These are phyloP conservation scores for Glareola pratincola DNA, from an alignment of 2,113 vertebrate species.

Conservation along the genomic window DNA sequence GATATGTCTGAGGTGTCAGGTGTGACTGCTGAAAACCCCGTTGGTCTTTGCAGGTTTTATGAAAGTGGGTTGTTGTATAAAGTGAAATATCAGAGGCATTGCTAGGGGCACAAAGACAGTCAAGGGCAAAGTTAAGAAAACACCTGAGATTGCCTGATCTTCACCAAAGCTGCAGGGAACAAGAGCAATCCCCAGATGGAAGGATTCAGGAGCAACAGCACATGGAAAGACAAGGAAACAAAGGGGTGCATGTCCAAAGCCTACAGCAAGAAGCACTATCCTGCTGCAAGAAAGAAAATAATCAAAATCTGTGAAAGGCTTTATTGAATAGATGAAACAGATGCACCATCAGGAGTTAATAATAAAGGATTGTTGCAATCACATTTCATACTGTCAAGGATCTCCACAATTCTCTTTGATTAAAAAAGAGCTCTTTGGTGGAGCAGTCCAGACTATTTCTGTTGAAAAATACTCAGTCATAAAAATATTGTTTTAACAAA, in stretches of 20 bases:
- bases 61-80: neutral
- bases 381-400: neutral
- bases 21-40: neutral
- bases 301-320: constrained; percentile 9
- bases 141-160: neutral
- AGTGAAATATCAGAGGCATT: neutral
- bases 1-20: neutral
- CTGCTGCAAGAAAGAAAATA: constrained; percentile 12
- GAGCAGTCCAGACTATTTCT: neutral
- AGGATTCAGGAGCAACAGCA: neutral
- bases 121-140: neutral
- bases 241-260: neutral
- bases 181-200: neutral
- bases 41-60: neutral
- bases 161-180: neutral
- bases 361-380: constrained; percentile 10
- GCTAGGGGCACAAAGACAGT: neutral
- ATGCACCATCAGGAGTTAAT: constrained; percentile 61
- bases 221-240: neutral
- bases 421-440: neutral
- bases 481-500: neutral
- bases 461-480: neutral
- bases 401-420: neutral
- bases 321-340: constrained; percentile 31
- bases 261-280: neutral